phyloP scores from a whole-genome alignment of 2,888 invertebrate species.

The Dryocosmus kuriphilus region DNA sequence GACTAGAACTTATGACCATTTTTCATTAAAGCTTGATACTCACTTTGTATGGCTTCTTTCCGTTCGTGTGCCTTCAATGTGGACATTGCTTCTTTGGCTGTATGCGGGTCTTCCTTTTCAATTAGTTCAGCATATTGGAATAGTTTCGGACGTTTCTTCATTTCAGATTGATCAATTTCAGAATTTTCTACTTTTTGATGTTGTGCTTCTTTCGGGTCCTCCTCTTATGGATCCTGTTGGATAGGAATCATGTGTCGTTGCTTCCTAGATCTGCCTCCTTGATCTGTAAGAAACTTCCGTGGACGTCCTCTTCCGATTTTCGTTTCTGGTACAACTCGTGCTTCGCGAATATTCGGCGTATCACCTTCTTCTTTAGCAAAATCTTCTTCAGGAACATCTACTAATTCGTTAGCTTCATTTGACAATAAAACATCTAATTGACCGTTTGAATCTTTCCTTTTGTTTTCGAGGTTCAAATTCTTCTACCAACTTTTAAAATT shows the following conservation, averaged over 20 bases:
- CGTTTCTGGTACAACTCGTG: conserved; percentile 13
- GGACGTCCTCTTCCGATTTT: conserved; percentile 40
- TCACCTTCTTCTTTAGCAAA: conserved; percentile 43
- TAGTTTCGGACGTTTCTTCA: too few relatives aligned
- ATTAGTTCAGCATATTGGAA: conserved; percentile 6
- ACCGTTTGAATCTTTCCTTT: not conserved
- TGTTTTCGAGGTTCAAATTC: not conserved
- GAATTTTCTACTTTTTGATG: not conserved
- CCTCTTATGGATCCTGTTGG: not conserved
- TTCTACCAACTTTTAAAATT: conserved; percentile 35
- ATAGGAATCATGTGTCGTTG: not conserved
- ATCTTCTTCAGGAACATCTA: conserved; percentile 50
- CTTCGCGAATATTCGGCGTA: not conserved
- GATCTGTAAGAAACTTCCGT: conserved; percentile 3
- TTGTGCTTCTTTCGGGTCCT: conserved; percentile 11
- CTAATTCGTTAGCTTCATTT: not conserved
- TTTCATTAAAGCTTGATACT: conserved; percentile 51
- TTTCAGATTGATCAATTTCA: not conserved
- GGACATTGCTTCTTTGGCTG: conserved; percentile 31
- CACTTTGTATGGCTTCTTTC: conserved; percentile 52
- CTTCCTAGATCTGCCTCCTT: conserved; percentile 30
- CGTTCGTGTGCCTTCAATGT: conserved; percentile 47
- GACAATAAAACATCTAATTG: conserved; percentile 56
- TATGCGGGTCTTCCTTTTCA: not conserved
- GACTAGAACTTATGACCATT: conserved; percentile 59